phyloP scores from a whole-genome alignment of 2,888 invertebrate species.

The Nycteola revayana region DNA sequence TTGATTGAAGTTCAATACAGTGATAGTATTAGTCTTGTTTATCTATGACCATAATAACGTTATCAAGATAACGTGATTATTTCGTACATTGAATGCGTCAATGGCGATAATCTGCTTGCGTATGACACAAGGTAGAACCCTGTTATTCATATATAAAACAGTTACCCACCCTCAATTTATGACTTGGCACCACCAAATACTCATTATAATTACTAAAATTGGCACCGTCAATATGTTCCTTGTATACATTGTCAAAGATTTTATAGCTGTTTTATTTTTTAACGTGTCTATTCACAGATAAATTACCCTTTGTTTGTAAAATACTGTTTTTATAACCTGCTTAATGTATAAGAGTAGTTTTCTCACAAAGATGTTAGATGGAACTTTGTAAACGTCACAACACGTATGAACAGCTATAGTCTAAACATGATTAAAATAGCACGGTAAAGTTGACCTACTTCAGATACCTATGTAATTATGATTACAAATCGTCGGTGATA shows the following conservation, averaged over 20 bases:
- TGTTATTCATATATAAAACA: conserved; percentile 9
- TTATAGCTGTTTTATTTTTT: conserved; percentile 22
- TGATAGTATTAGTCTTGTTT: no score
- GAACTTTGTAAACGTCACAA: neutral
- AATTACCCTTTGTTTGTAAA: conserved; percentile 11
- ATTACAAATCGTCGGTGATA: no score
- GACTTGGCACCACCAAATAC: conserved; percentile 24
- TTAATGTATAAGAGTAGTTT: neutral
- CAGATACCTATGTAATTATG: no score
- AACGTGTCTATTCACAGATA: conserved; percentile 4
- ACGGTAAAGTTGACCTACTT: no score
- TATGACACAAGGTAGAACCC: conserved; percentile 8
- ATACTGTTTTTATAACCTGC: neutral
- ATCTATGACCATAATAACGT: conserved; percentile 11
- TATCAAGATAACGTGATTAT: conserved; percentile 22
- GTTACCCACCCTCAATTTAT: conserved; percentile 19
- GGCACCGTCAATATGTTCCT: conserved; percentile 26
- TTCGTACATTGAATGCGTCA: conserved; percentile 9
- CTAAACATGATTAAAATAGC: no score
- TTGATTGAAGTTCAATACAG: no score
- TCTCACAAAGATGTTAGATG: neutral
- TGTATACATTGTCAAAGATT: conserved; percentile 16
- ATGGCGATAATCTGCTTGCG: neutral
- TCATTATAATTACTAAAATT: conserved; percentile 23
- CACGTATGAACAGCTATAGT: no score